Evolutionary conservation across 2,888 invertebrate genomes (phyloP).

Genomic region (Idaea dimidiata): DNA sequence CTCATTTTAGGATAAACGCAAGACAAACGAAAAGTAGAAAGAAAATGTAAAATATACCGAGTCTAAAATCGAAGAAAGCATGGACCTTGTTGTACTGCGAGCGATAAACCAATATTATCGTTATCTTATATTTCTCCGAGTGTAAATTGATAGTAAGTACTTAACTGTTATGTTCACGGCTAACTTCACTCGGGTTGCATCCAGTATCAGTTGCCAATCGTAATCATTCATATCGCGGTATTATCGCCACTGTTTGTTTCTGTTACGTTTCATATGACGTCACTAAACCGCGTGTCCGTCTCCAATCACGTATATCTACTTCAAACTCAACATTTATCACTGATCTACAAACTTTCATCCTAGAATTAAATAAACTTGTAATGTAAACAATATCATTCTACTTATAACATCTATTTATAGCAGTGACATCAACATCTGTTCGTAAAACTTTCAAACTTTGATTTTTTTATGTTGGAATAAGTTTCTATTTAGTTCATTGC

Average conservation of each 20-base stretch:
- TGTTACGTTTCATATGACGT: constrained; percentile 71
- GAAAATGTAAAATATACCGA: too few species aligned
- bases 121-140: background rate
- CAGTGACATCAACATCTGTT: constrained; percentile 65
- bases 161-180: constrained; percentile 4
- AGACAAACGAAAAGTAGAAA: too few species aligned
- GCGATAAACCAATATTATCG: too few species aligned
- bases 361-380: constrained; percentile 44
- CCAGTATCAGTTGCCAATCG: constrained; percentile 63
- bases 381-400: constrained; percentile 67
- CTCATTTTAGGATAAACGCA: too few species aligned
- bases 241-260: constrained; percentile 75
- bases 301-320: constrained; percentile 8
- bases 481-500: constrained; percentile 3
- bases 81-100: too few species aligned
- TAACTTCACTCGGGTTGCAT: constrained; percentile 50
- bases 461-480: constrained; percentile 4
- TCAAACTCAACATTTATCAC: constrained; percentile 18
- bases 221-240: constrained; percentile 47
- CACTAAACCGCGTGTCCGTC: constrained; percentile 35
- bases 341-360: constrained; percentile 39
- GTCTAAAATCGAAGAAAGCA: too few species aligned
- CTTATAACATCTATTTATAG: constrained; percentile 62
- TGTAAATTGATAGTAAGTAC: too few species aligned
- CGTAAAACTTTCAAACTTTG: constrained; percentile 41